Percentiles rank a stretch among this genome's conserved stretches.
phyloP scores from a whole-genome alignment of 1,140 invertebrate species.

The Papilio glaucus region DNA sequence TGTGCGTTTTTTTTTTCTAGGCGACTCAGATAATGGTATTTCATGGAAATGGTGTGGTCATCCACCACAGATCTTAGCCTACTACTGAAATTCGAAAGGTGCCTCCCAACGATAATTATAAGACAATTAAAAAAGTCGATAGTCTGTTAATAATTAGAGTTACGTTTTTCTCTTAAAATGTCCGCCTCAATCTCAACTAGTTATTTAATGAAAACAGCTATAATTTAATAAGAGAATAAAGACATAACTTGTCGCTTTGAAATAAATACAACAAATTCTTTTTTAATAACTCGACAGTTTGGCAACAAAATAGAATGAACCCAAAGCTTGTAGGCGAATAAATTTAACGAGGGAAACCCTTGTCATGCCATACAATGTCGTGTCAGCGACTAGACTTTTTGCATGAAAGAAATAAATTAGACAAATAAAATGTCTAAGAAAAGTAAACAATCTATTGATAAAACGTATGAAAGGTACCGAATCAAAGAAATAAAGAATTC shows the following conservation, averaged over 20 bases:
- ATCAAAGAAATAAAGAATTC: constrained; percentile 5
- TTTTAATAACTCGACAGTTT: constrained; percentile 11
- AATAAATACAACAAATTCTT: constrained; percentile 6
- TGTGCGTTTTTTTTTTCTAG: too few species aligned
- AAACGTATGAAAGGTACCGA: neutral
- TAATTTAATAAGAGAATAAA: too few species aligned
- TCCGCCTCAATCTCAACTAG: too few species aligned
- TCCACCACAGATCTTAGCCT: too few species aligned
- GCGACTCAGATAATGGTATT: too few species aligned
- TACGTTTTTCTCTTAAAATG: too few species aligned
- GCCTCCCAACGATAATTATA: too few species aligned
- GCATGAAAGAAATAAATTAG: constrained; percentile 33
- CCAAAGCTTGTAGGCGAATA: constrained; percentile 29
- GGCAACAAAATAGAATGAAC: constrained; percentile 28
- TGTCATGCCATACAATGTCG: constrained; percentile 33
- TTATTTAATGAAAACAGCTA: too few species aligned
- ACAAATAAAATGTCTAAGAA: constrained; percentile 29
- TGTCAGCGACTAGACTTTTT: constrained; percentile 31
- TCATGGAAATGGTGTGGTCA: too few species aligned
- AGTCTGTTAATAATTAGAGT: too few species aligned
- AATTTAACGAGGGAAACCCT: constrained; percentile 38
- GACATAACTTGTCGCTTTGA: neutral
- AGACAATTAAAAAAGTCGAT: too few species aligned
- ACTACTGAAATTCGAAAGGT: too few species aligned
- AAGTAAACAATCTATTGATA: constrained; percentile 27